These are phyloP conservation scores for Drosophila rubida DNA, from an alignment of 2,888 invertebrate species.

Conservation along the genomic window DNA sequence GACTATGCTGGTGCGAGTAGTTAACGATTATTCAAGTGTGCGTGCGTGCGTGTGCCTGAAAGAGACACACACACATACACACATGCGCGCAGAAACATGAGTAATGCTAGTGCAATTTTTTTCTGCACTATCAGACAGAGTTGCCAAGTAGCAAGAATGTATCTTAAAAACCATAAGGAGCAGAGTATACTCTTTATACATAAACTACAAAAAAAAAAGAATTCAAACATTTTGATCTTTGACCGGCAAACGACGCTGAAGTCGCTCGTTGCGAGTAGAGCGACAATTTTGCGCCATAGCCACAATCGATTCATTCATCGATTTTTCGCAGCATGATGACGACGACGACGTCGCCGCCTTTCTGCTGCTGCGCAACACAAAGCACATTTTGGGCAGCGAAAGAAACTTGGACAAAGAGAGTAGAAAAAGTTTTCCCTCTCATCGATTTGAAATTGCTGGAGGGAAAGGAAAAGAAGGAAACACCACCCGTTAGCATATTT, in stretches of 20 bases:
- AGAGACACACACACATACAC: slow-evolving; percentile 32
- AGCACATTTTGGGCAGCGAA: slow-evolving; percentile 66
- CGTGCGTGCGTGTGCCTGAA: slow-evolving; percentile 55
- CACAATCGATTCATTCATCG: slow-evolving; percentile 85
- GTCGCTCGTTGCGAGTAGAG: background rate
- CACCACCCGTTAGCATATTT: slow-evolving; percentile 42
- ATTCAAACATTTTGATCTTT: slow-evolving; percentile 5
- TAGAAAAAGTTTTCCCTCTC: slow-evolving; percentile 27
- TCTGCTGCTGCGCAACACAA: slow-evolving; percentile 71
- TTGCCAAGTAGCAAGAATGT: slow-evolving; percentile 55
- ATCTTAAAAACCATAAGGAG: background rate
- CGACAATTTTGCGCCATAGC: slow-evolving; percentile 32
- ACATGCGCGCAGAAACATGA: slow-evolving; percentile 72
- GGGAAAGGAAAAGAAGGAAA: slow-evolving; percentile 20
- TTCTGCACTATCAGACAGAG: slow-evolving; percentile 61
- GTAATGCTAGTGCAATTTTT: slow-evolving; percentile 62
- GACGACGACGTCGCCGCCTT: slow-evolving; percentile 51
- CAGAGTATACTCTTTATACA: slow-evolving; percentile 25
- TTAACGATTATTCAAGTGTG: slow-evolving; percentile 40
- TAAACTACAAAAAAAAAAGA: slow-evolving; percentile 18
- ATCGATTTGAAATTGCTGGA: slow-evolving; percentile 31
- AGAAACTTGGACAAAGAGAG: slow-evolving; percentile 30
- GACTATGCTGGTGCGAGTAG: slow-evolving; percentile 50
- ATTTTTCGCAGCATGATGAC: slow-evolving; percentile 82
- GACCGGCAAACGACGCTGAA: background rate